Evolutionary conservation across 2,113 vertebrate genomes (phyloP).

Genomic region (Barnardius zonarius): DNA sequence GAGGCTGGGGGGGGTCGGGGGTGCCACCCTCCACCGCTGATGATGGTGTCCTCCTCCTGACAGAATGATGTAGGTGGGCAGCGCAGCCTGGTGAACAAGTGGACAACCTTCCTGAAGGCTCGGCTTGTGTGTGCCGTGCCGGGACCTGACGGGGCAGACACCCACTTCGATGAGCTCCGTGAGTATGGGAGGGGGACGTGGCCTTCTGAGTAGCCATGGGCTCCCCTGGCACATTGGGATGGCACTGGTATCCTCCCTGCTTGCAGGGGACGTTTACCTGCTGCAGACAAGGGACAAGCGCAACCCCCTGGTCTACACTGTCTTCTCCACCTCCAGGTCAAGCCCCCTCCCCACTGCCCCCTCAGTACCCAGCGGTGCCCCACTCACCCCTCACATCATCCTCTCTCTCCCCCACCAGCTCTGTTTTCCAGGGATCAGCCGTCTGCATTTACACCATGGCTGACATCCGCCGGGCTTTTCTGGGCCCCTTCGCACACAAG

Average conservation of each 20-base stretch:
- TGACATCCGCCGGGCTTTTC: slow-evolving; percentile 93
- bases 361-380: neutral
- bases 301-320: slow-evolving; percentile 88
- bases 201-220: neutral
- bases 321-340: slow-evolving; percentile 95
- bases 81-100: slow-evolving; percentile 96
- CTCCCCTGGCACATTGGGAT: accelerated
- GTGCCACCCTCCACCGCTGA: neutral
- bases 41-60: accelerated
- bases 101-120: slow-evolving; percentile 97
- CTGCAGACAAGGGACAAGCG: slow-evolving; percentile 89
- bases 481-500: slow-evolving; percentile 98
- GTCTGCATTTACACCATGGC: slow-evolving; percentile 95
- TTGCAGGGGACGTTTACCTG: slow-evolving; percentile 90
- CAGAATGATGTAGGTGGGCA: slow-evolving; percentile 96
- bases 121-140: slow-evolving; percentile 89
- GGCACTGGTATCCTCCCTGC: neutral
- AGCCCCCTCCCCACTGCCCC: neutral
- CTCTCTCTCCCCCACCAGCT: slow-evolving; percentile 73
- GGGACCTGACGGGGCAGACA: slow-evolving; percentile 86
- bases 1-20: neutral
- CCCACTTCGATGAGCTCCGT: slow-evolving; percentile 94
- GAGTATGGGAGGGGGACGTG: slow-evolving; percentile 54
- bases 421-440: slow-evolving; percentile 92
- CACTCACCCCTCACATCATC: neutral